These are phyloP conservation scores for Trissoscelio sp. DNA, from an alignment of 2,888 invertebrate genomes.

Conservation along the genomic window DNA sequence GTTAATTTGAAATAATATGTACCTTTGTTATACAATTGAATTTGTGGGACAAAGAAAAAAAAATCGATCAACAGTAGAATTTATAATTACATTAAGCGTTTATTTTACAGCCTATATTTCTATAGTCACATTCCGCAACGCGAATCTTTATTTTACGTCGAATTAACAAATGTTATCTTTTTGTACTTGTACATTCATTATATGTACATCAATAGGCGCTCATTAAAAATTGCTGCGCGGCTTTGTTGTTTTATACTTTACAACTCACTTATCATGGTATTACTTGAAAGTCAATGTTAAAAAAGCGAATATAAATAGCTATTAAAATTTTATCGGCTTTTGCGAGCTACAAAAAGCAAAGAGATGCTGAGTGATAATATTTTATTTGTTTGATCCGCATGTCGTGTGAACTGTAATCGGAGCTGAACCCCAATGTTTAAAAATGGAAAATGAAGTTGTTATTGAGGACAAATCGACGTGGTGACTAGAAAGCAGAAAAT, in stretches of 20 bases:
- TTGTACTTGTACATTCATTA: slow-evolving; percentile 1
- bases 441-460: slow-evolving; percentile 64
- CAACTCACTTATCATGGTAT: slow-evolving; percentile 17
- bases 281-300: slow-evolving; percentile 35
- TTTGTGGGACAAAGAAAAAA: slow-evolving; percentile 18
- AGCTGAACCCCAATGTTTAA: slow-evolving; percentile 56
- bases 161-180: slow-evolving; percentile 5
- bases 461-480: slow-evolving; percentile 60
- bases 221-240: slow-evolving; percentile 5
- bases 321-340: slow-evolving; percentile 4
- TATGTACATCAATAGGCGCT: slow-evolving; percentile 17
- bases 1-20: slow-evolving; percentile 35
- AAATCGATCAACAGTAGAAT: slow-evolving; percentile 46
- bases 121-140: background rate
- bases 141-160: slow-evolving; percentile 6
- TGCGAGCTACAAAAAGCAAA: background rate
- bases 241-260: slow-evolving; percentile 29
- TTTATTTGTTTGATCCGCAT: slow-evolving; percentile 41
- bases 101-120: slow-evolving; percentile 22
- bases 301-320: slow-evolving; percentile 31
- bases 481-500: slow-evolving; percentile 50
- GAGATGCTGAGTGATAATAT: slow-evolving; percentile 26
- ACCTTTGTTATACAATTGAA: slow-evolving; percentile 32
- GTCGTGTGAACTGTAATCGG: slow-evolving; percentile 45
- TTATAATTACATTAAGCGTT: slow-evolving; percentile 32